These are phyloP conservation scores for Montipora sp. DNA, from an alignment of 64 coral and sea anemone species.

Conservation along the genomic window DNA sequence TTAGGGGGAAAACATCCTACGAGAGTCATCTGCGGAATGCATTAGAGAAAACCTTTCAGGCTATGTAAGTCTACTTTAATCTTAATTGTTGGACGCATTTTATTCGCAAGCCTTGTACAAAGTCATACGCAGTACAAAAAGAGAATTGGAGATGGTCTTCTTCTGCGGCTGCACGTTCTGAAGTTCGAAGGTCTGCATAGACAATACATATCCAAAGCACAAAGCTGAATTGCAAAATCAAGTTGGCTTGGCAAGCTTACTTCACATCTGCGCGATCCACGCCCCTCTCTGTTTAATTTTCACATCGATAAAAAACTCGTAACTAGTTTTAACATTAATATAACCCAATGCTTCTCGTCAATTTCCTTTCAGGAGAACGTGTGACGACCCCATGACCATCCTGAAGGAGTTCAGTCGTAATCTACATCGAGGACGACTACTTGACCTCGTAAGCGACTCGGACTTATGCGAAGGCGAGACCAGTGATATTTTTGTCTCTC, in stretches of 20 bases:
- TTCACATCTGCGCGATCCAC: no score
- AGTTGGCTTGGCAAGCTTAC: no score
- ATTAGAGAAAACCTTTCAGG: not conserved
- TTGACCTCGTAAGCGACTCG: conserved; percentile 23
- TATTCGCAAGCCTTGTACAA: not conserved
- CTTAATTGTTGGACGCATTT: not conserved
- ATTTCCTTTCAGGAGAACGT: not conserved
- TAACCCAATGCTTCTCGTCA: not conserved
- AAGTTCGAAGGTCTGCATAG: no score
- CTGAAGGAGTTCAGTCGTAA: not conserved
- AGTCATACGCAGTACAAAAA: not conserved
- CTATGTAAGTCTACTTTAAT: not conserved
- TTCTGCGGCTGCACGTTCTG: no score
- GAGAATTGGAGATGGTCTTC: no score
- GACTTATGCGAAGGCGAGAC: conserved; percentile 43
- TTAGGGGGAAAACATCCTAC: not conserved
- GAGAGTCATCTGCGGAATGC: not conserved
- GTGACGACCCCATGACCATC: conserved; percentile 16
- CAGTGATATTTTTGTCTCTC: conserved; percentile 47
- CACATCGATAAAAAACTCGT: not conserved
- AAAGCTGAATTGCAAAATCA: no score
- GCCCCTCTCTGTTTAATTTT: no score
- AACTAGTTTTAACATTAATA: not conserved
- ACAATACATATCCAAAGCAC: no score
- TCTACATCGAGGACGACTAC: conserved; percentile 19